These are phyloP conservation scores for Uropsilus gracilis DNA, from an alignment of 2,113 vertebrate genomes.

Conservation along the genomic window DNA sequence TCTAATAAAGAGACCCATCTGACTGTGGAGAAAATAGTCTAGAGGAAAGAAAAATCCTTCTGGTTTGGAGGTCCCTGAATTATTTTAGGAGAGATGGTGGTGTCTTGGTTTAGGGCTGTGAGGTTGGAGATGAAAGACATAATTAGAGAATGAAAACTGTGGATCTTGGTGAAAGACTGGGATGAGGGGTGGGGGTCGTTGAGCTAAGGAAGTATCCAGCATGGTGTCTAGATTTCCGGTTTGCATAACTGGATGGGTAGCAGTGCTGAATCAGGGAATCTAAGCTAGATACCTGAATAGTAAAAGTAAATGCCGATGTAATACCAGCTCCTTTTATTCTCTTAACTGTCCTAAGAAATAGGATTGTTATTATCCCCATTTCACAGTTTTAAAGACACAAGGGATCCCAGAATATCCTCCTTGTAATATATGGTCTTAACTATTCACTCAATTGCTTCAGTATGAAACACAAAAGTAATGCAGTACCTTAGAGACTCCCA, in stretches of 20 bases:
- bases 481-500: conserved; percentile 11
- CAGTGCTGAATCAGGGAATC: conserved; percentile 17
- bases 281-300: not conserved
- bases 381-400: conserved; percentile 41
- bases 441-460: not conserved
- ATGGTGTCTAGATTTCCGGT: not conserved
- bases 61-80: not conserved
- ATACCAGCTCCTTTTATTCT: conserved; percentile 44
- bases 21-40: not conserved
- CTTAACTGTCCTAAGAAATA: conserved; percentile 12
- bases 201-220: not conserved
- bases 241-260: not conserved
- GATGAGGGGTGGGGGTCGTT: not conserved
- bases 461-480: conserved; percentile 39
- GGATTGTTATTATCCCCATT: conserved; percentile 1
- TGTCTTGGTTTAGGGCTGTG: conserved; percentile 15
- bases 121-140: not conserved
- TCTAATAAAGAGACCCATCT: not conserved
- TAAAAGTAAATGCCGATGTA: not conserved
- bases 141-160: conserved; percentile 21
- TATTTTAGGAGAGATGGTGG: not conserved
- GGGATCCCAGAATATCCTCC: not conserved
- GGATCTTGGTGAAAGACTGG: not conserved
- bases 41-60: not conserved
- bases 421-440: conserved; percentile 22